A percentile compares a stretch with the other conserved stretches of the same genome.
phyloP scores from a whole-genome alignment of 2,113 vertebrate genomes.

The Neogale vison region DNA sequence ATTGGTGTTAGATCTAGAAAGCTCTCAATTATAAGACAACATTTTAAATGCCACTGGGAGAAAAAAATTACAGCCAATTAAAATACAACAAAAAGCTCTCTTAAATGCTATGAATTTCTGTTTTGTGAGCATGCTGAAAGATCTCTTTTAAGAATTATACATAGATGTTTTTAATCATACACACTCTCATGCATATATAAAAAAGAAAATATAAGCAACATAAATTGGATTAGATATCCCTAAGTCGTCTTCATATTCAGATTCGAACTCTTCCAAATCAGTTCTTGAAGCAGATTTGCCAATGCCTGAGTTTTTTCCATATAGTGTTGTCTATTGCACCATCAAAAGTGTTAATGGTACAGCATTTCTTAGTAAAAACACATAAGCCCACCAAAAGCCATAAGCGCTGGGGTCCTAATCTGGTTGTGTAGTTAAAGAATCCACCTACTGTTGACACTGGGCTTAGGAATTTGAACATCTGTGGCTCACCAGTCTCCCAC shows the following conservation, averaged over 20 bases:
- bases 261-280: neutral
- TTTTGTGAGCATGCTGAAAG: neutral
- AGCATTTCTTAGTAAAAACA: neutral
- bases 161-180: neutral
- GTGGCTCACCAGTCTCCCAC: neutral
- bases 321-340: rapidly evolving
- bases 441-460: too few relatives aligned
- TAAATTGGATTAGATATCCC: neutral
- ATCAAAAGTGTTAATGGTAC: rapidly evolving
- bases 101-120: neutral
- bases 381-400: neutral
- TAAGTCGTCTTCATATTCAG: neutral
- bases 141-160: neutral
- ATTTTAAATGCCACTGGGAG: neutral
- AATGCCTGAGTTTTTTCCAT: neutral
- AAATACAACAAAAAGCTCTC: neutral
- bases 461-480: neutral
- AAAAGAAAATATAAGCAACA: neutral
- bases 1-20: neutral
- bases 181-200: neutral
- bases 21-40: neutral
- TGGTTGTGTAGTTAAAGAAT: neutral
- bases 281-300: neutral
- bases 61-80: neutral
- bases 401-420: rapidly evolving